Evolutionary conservation across 2,888 invertebrate species (phyloP).

Genomic region (Lepidochitona cinerea): DNA sequence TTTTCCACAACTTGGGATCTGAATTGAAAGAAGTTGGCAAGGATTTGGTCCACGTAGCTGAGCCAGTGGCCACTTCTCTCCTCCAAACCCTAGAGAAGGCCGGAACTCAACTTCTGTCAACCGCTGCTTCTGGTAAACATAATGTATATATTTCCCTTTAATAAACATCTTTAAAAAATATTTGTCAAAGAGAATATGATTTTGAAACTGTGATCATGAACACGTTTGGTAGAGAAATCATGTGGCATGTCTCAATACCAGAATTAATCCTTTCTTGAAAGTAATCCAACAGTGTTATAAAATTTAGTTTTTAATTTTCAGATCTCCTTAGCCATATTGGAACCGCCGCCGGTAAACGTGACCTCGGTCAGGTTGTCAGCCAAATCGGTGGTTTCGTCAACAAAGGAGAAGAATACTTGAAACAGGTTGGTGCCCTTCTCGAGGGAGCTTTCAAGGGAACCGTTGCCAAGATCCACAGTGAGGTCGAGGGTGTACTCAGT

Average conservation of each 20-base stretch:
- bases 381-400: neutral
- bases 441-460: neutral
- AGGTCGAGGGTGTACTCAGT: neutral
- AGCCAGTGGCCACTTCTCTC: conserved; percentile 5
- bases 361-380: neutral
- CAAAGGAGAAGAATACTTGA: neutral
- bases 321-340: no score
- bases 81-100: neutral
- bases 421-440: neutral
- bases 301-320: no score
- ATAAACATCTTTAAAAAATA: no score
- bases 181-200: no score
- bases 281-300: no score
- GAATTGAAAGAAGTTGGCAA: neutral
- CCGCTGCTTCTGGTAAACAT: conserved; percentile 3
- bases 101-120: neutral
- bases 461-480: neutral
- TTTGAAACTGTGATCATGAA: no score
- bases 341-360: no score
- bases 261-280: no score
- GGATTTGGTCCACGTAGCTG: neutral
- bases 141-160: no score
- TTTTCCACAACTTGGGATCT: neutral
- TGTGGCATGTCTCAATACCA: no score
- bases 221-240: no score